phyloP scores from a whole-genome alignment of 2,113 vertebrate genomes.

The Craseonycteris thonglongyai region DNA sequence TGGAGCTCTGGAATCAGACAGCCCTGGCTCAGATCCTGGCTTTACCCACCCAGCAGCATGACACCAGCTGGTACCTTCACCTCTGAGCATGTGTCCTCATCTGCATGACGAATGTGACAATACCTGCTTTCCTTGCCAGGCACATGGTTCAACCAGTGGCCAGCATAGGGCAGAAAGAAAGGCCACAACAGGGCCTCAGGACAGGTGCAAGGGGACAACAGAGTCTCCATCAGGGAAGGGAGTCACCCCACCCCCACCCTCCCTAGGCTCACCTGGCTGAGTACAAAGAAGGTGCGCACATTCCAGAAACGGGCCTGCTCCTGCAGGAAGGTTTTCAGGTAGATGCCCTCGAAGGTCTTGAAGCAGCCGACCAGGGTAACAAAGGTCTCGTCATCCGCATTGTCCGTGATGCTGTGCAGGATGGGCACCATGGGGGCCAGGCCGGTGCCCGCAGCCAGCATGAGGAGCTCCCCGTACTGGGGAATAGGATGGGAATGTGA shows the following conservation, averaged over 20 bases:
- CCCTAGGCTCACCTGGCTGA: constrained; percentile 81
- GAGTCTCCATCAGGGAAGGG: neutral
- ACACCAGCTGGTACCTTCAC: accelerated
- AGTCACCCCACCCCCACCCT: too few relatives aligned
- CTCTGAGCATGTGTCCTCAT: neutral
- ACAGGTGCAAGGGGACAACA: neutral
- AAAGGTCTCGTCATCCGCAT: constrained; percentile 84
- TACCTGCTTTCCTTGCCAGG: neutral
- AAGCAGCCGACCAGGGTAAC: constrained; percentile 84
- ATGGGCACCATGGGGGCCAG: constrained; percentile 85
- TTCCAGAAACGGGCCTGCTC: constrained; percentile 84
- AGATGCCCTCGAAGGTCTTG: constrained; percentile 79
- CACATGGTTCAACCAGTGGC: neutral
- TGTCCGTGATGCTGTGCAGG: constrained; percentile 79
- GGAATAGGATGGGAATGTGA: accelerated
- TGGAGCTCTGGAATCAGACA: neutral
- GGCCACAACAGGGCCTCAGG: neutral
- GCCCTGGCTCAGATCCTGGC: neutral
- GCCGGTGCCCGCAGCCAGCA: constrained; percentile 83
- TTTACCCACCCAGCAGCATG: accelerated
- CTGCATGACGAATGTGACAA: too few relatives aligned
- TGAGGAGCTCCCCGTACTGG: constrained; percentile 82
- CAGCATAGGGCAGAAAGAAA: accelerated
- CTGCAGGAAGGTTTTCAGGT: constrained; percentile 81
- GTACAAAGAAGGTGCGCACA: constrained; percentile 78